phyloP scores from a whole-genome alignment of 2,888 invertebrate genomes.

The Prosopocoilus inquinatus region DNA sequence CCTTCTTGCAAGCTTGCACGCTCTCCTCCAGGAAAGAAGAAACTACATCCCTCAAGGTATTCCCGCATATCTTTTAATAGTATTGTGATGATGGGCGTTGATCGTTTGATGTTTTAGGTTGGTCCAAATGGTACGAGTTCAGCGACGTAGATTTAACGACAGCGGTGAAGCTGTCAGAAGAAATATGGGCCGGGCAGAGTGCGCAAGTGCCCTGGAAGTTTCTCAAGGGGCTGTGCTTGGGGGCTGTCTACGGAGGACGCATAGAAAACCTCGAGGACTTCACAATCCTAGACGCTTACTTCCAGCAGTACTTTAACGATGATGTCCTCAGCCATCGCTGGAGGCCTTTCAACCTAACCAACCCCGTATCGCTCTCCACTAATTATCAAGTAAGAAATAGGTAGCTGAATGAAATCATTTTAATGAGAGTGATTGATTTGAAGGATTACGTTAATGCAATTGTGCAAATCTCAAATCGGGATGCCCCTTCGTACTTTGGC shows the following conservation, averaged over 20 bases:
- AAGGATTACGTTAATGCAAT: slow-evolving; percentile 69
- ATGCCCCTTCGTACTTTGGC: slow-evolving; percentile 75
- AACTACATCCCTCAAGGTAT: slow-evolving; percentile 86
- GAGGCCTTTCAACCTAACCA: slow-evolving; percentile 55
- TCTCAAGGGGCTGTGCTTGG: slow-evolving; percentile 72
- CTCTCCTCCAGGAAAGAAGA: slow-evolving; percentile 86
- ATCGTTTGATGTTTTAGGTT: slow-evolving; percentile 60
- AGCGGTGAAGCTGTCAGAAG: slow-evolving; percentile 62
- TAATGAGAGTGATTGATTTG: slow-evolving; percentile 26
- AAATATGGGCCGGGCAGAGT: slow-evolving; percentile 45
- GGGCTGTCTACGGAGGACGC: slow-evolving; percentile 83
- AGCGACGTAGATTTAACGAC: slow-evolving; percentile 77
- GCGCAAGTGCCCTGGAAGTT: slow-evolving; percentile 65
- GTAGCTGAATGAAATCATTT: background rate
- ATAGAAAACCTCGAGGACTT: slow-evolving; percentile 77
- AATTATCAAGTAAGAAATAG: slow-evolving; percentile 50
- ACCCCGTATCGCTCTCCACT: slow-evolving; percentile 55
- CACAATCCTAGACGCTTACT: slow-evolving; percentile 64
- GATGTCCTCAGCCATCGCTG: slow-evolving; percentile 61
- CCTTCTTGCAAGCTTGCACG: slow-evolving; percentile 83
- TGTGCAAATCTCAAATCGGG: slow-evolving; percentile 67
- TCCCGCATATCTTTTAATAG: background rate
- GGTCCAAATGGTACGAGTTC: slow-evolving; percentile 89
- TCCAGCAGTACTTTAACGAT: slow-evolving; percentile 61
- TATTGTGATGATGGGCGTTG: no score